These are phyloP conservation scores for Synchiropus splendidus DNA, from an alignment of 2,113 vertebrate genomes.

Conservation along the genomic window DNA sequence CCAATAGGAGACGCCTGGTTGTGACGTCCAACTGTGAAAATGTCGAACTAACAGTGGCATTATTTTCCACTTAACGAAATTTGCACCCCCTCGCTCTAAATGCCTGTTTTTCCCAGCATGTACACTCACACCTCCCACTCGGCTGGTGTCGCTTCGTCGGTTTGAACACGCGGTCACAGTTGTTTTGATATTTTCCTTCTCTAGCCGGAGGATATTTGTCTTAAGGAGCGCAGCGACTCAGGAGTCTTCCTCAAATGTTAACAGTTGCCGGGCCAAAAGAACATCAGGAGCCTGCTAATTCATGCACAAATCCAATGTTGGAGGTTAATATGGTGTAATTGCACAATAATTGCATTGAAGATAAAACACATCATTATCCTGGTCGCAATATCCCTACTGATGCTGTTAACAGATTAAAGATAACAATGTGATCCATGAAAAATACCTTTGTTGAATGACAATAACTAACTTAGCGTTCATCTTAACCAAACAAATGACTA, in stretches of 20 bases:
- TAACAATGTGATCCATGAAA: too few relatives aligned
- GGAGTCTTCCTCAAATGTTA: conserved; percentile 47
- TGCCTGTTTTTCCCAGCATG: conserved; percentile 52
- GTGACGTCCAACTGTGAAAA: too few relatives aligned
- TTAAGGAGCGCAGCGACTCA: conserved; percentile 38
- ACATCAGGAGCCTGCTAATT: conserved; percentile 53
- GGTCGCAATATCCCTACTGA: conserved; percentile 34
- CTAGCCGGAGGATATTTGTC: conserved; percentile 65
- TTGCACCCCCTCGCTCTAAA: conserved; percentile 3
- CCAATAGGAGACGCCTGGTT: too few relatives aligned
- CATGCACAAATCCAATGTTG: conserved; percentile 56
- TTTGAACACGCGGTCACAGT: conserved; percentile 47
- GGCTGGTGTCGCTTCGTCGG: conserved; percentile 31
- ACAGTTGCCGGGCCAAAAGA: conserved; percentile 29
- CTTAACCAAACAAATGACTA: too few relatives aligned
- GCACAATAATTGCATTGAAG: conserved; percentile 54
- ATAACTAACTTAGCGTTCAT: too few relatives aligned
- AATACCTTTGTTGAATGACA: too few relatives aligned
- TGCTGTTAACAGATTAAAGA: conserved; percentile 43
- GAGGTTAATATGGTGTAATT: conserved; percentile 66
- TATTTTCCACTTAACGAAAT: neutral
- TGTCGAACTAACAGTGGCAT: neutral
- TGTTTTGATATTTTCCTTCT: conserved; percentile 63
- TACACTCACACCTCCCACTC: conserved; percentile 28
- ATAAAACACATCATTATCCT: conserved; percentile 30